Conservation (phyloP, 1,140 invertebrate genomes). For the Lanistes nyassanus region DNA sequence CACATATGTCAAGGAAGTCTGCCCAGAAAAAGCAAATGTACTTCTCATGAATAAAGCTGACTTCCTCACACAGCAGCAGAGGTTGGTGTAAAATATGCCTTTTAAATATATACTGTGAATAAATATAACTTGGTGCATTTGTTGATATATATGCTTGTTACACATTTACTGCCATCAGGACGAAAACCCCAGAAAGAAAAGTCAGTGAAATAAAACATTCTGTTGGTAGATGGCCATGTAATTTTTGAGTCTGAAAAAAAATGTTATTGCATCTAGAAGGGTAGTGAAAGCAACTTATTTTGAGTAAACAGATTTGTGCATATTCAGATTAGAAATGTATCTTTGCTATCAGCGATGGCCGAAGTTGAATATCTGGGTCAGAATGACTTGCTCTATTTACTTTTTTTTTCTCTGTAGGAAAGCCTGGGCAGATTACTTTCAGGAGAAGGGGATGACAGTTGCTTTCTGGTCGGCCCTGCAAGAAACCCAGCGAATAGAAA, state of each 20-base stretch:
- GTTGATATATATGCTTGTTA: no score
- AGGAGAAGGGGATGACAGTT: constrained; percentile 73
- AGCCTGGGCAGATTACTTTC: constrained; percentile 90
- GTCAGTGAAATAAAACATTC: no score
- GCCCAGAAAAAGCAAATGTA: constrained; percentile 81
- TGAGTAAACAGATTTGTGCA: no score
- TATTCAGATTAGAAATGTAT: no score
- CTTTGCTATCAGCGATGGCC: no score
- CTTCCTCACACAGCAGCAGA: constrained; percentile 83
- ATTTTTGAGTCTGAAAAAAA: no score
- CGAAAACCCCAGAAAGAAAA: no score
- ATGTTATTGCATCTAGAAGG: no score
- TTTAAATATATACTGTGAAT: background rate
- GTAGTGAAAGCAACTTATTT: no score
- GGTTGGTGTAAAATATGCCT: constrained; percentile 64
- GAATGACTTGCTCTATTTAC: background rate
- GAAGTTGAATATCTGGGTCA: background rate
- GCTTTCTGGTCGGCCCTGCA: constrained; percentile 87
- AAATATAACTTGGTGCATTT: no score
- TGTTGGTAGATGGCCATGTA: no score
- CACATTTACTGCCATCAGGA: no score
- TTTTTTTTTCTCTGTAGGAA: constrained; percentile 61
- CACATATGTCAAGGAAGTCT: constrained; percentile 88
- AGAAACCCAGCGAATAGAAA: constrained; percentile 54
- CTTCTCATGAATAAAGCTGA: constrained; percentile 98